Base-by-base conservation (phyloP, 1,140 invertebrate genomes). In the Trichonephila inaurata region DNA sequence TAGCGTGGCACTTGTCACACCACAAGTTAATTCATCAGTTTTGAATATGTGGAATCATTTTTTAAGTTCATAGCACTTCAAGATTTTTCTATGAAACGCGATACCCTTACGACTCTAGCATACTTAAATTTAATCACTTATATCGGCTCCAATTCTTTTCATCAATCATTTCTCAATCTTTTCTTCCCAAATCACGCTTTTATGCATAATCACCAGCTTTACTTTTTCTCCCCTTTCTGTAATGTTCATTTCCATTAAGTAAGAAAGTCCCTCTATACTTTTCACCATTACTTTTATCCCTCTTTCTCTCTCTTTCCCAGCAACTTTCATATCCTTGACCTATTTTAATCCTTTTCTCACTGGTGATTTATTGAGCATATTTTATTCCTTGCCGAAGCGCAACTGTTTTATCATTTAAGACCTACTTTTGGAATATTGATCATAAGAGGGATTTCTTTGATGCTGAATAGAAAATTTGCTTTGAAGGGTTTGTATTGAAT, bases 371-470 rank as follows among this genome's bases (percentile, higher is more conserved):
- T 83, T 60, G 81, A 19, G 81, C 40, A n/a, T 51, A 51, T 51
- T 83, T 83, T 60, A 83, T 83, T 10, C 81, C 44, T 51, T 83
- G 40, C 81, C 40, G 81, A 83, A 8, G 81, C 18, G 40, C 81
- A 51, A 83, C 81, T 83, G 81, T 83, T 83, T 83, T 83, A 83
- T 51, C 81, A 83, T 51, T 83, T 83, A 83, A 83, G 81, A 51
- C 81, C 81, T 83, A 83, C 81, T 58, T 83, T 58, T 6, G 44
- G 81, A 60, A 6, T 51, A 83, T 83, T 58, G 81, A 83, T 83
- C 81, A n/a, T 24, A 69, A 51, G 2, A 8, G 5, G 44, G 5
- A 5, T 51, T 51, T 51, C 44, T 1, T 8, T 51, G 44, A 51
- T 51, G 4, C 44, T 6, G 44, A 51, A 51, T 51, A 51, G 4